phyloP scores from a whole-genome alignment of 2,888 invertebrate genomes.

The Argyra leucocephala region DNA sequence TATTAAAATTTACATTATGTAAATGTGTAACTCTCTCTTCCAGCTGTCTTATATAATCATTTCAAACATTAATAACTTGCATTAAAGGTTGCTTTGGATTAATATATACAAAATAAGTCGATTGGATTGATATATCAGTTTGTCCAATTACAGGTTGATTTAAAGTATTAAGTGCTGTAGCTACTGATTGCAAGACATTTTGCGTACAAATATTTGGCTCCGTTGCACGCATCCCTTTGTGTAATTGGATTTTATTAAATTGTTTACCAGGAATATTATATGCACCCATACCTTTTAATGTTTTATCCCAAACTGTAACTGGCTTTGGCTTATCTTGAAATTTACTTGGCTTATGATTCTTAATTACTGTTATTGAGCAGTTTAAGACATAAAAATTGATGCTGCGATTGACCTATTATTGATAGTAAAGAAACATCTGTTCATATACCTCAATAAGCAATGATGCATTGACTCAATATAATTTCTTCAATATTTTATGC shows the following conservation, averaged over 20 bases:
- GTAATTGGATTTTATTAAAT: conserved; percentile 74
- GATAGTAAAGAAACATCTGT: conserved; percentile 85
- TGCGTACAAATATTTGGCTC: conserved; percentile 81
- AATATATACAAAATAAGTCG: conserved; percentile 82
- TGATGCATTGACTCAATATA: too few species aligned
- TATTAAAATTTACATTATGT: background rate
- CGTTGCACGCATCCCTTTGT: conserved; percentile 69
- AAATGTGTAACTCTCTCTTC: conserved; percentile 74
- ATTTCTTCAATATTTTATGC: too few species aligned
- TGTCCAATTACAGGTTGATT: conserved; percentile 86
- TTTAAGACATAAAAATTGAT: conserved; percentile 95
- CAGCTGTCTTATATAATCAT: conserved; percentile 87
- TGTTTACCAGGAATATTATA: conserved; percentile 78
- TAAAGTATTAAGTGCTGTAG: conserved; percentile 88
- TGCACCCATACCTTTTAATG: conserved; percentile 70
- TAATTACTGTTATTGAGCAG: conserved; percentile 94
- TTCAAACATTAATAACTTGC: conserved; percentile 79
- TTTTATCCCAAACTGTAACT: conserved; percentile 71
- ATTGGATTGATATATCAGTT: conserved; percentile 65
- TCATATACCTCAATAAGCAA: conserved; percentile 65
- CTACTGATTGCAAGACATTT: conserved; percentile 83
- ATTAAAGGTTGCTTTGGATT: conserved; percentile 95
- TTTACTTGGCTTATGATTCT: conserved; percentile 82
- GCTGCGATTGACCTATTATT: conserved; percentile 94
- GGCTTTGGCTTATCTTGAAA: conserved; percentile 90